These are phyloP conservation scores for Anoplopoma fimbria DNA, from an alignment of 2,113 vertebrate species.

Conservation along the genomic window DNA sequence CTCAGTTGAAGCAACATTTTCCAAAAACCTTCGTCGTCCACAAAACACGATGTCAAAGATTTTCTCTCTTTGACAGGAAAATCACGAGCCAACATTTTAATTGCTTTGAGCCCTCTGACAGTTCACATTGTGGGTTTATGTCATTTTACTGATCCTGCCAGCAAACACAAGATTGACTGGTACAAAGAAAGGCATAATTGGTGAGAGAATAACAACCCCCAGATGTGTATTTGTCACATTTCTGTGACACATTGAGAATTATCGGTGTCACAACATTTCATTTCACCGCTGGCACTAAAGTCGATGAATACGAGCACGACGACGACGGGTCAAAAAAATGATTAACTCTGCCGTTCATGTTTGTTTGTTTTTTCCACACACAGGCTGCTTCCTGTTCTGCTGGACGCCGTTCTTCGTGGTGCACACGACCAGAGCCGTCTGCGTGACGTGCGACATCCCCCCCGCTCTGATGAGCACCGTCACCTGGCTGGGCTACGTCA, in stretches of 20 bases:
- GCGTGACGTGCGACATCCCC: conserved; percentile 86
- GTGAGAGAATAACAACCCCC: background rate
- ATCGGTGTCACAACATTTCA: background rate
- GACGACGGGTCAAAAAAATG: too few relatives aligned
- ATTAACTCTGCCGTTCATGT: background rate
- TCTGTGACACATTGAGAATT: background rate
- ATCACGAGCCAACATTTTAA: background rate
- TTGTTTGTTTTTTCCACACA: background rate
- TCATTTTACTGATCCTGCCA: background rate
- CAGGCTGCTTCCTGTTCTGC: conserved; percentile 95
- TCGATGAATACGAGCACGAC: background rate
- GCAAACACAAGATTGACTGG: background rate
- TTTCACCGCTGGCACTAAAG: background rate
- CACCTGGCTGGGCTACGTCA: conserved; percentile 97
- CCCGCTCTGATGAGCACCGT: conserved; percentile 90
- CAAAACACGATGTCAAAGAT: background rate
- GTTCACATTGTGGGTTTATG: background rate
- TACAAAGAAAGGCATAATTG: background rate
- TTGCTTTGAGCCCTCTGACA: background rate
- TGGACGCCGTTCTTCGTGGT: conserved; percentile 98
- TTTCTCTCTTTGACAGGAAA: background rate
- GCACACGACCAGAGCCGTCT: conserved; percentile 89
- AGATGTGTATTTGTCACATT: background rate
- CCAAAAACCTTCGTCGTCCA: background rate
- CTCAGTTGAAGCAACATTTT: background rate